Conservation (phyloP, 1,140 invertebrate genomes). For the Atta cephalotes region DNA sequence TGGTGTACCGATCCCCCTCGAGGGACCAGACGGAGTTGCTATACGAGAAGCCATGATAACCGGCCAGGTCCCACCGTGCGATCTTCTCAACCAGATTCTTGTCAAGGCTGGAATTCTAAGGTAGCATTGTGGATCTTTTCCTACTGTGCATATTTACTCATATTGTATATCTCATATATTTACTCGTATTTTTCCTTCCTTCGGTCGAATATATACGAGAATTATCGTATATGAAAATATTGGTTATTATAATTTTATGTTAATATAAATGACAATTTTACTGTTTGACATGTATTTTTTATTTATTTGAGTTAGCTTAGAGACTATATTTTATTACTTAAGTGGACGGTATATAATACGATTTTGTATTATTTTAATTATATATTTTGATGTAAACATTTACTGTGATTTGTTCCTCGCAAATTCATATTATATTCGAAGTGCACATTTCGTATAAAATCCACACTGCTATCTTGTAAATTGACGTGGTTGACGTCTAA, state of each 20-base stretch:
- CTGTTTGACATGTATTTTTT: background rate
- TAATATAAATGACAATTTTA: background rate
- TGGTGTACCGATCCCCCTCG: conserved; percentile 90
- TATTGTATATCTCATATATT: too few relatives aligned
- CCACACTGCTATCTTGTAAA: conserved; percentile 70
- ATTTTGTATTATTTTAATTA: background rate
- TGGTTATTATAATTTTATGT: background rate
- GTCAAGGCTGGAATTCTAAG: conserved; percentile 89
- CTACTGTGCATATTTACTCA: background rate
- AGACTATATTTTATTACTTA: background rate
- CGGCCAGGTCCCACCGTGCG: conserved; percentile 91
- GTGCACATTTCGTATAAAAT: conserved; percentile 17
- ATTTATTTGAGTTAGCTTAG: background rate
- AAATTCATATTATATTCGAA: background rate
- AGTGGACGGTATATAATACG: background rate
- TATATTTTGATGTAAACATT: background rate
- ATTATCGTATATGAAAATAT: background rate
- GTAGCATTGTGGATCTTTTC: conserved; percentile 77
- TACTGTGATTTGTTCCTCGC: background rate
- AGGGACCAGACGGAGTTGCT: conserved; percentile 90
- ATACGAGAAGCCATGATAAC: conserved; percentile 91
- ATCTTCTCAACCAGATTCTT: conserved; percentile 91
- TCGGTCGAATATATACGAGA: background rate
- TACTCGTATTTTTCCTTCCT: background rate
- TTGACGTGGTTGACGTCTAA: conserved; percentile 67